These are phyloP conservation scores for Platyscapa corneri DNA, from an alignment of 1,140 invertebrate species.

Conservation along the genomic window DNA sequence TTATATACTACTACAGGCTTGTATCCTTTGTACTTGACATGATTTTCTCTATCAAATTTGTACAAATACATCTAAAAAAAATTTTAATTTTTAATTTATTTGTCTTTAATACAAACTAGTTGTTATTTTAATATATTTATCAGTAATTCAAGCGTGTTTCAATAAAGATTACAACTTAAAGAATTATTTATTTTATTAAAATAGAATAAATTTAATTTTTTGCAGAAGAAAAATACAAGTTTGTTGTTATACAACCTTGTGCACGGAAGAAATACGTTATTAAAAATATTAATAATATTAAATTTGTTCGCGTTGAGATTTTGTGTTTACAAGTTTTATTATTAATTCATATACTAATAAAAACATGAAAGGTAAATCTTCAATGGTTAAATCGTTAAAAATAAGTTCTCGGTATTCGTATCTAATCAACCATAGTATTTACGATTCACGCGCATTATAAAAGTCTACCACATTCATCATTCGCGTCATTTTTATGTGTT, in stretches of 20 bases:
- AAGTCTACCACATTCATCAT: slow-evolving; percentile 13
- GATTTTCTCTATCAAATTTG: slow-evolving; percentile 17
- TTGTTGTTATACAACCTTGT: not conserved
- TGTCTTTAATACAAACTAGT: too few relatives aligned
- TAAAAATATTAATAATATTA: not conserved
- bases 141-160: not conserved
- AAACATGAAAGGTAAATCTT: not conserved
- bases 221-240: not conserved
- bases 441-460: too few relatives aligned
- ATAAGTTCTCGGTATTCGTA: too few relatives aligned
- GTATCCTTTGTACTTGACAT: slow-evolving; percentile 43
- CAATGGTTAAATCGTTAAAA: too few relatives aligned
- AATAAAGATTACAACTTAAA: slow-evolving; percentile 2
- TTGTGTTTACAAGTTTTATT: not conserved
- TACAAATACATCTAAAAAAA: slow-evolving; percentile 14
- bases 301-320: not conserved
- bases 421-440: too few relatives aligned
- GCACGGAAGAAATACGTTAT: slow-evolving; percentile 1
- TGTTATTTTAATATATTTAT: not conserved
- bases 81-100: not conserved
- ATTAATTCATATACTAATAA: not conserved
- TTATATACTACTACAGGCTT: slow-evolving; percentile 26
- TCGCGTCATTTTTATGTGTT: not conserved
- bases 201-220: not conserved
- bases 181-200: not conserved